These are phyloP conservation scores for Saccostrea cuccullata DNA, from an alignment of 1,140 invertebrate genomes.

Conservation along the genomic window DNA sequence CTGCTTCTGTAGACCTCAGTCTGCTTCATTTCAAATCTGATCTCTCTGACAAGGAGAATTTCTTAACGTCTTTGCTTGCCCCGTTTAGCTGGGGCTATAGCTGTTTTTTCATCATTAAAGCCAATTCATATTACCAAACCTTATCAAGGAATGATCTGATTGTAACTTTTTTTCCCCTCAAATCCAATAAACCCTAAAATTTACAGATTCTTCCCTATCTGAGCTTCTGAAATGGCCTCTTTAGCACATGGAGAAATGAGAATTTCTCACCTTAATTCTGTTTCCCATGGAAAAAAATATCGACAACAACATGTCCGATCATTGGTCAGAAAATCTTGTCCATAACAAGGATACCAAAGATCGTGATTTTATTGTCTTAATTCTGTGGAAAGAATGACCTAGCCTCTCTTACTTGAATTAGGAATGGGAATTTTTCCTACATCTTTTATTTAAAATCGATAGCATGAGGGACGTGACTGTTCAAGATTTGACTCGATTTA, in stretches of 20 bases:
- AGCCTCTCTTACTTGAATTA: not conserved
- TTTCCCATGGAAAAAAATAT: not conserved
- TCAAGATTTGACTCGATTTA: conserved; percentile 16
- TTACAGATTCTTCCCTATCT: not conserved
- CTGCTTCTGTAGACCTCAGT: too few relatives aligned
- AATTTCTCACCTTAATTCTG: not conserved
- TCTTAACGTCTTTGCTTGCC: too few relatives aligned
- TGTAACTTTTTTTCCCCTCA: too few relatives aligned
- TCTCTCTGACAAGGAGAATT: too few relatives aligned
- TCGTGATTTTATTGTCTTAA: not conserved
- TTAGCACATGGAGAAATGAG: not conserved
- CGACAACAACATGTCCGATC: not conserved
- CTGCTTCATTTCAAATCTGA: too few relatives aligned
- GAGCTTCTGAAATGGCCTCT: not conserved
- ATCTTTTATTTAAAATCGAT: conserved; percentile 34
- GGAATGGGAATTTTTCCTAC: not conserved
- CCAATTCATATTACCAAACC: too few relatives aligned
- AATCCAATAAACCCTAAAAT: too few relatives aligned
- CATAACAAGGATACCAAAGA: not conserved
- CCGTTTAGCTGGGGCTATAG: too few relatives aligned
- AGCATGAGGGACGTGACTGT: not conserved
- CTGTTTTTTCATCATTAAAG: too few relatives aligned
- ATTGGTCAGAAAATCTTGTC: not conserved
- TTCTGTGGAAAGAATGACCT: not conserved
- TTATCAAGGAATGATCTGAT: too few relatives aligned